phyloP scores from a whole-genome alignment of 2,888 invertebrate genomes.

The Cactoblastis cactorum region DNA sequence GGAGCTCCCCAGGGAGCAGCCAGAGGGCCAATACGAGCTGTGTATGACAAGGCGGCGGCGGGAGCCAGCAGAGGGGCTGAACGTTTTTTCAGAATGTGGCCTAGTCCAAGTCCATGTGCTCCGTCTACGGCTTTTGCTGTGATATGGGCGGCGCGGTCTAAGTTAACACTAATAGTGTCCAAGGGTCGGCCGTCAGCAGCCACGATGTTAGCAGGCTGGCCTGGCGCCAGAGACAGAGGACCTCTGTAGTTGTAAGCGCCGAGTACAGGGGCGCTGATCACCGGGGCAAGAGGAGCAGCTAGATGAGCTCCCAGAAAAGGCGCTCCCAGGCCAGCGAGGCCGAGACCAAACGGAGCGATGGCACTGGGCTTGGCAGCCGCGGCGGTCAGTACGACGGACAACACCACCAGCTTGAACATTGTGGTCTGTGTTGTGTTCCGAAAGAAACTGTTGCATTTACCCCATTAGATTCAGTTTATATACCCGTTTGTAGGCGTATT shows the following conservation, averaged over 20 bases:
- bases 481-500: constrained; percentile 63
- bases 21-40: constrained; percentile 42
- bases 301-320: constrained; percentile 30
- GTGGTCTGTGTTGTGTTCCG: constrained; percentile 72
- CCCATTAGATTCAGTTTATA: constrained; percentile 53
- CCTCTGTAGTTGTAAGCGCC: constrained; percentile 64
- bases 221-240: constrained; percentile 65
- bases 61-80: constrained; percentile 49
- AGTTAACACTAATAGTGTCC: constrained; percentile 68
- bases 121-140: constrained; percentile 59
- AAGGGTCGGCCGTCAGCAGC: constrained; percentile 69
- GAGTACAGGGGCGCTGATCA: constrained; percentile 42
- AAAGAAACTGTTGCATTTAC: constrained; percentile 57
- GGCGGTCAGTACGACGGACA: constrained; percentile 80
- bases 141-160: constrained; percentile 63
- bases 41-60: constrained; percentile 42
- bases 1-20: constrained; percentile 36
- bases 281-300: constrained; percentile 37
- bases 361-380: constrained; percentile 71
- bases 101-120: constrained; percentile 31
- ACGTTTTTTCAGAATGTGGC: constrained; percentile 55
- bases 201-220: constrained; percentile 67
- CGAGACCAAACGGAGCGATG: constrained; percentile 27
- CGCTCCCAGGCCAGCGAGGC: constrained; percentile 17
- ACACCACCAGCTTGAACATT: constrained; percentile 81